phyloP scores from a whole-genome alignment of 2,888 invertebrate species.

The Deilephila elpenor region DNA sequence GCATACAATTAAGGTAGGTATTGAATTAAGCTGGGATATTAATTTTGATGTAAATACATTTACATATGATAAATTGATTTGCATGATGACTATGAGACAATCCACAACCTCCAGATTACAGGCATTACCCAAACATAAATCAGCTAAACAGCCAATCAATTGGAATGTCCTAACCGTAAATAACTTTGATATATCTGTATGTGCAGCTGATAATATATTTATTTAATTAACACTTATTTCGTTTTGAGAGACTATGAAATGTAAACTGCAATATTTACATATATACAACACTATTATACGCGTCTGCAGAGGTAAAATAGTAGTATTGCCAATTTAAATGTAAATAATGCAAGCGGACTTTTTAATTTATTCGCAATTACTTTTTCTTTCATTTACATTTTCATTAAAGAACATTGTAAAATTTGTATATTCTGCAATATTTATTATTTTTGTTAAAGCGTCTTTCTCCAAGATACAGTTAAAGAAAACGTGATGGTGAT shows the following conservation, averaged over 20 bases:
- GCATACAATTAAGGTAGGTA: background rate
- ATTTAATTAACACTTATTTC: background rate
- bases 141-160: background rate
- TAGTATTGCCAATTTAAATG: background rate
- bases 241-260: background rate
- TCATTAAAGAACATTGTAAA: slow-evolving; percentile 15
- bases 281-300: background rate
- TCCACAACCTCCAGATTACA: slow-evolving; percentile 6
- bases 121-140: slow-evolving; percentile 6
- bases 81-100: background rate
- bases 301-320: slow-evolving; percentile 13
- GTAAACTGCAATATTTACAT: background rate
- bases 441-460: background rate
- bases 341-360: slow-evolving; percentile 19
- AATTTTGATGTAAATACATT: background rate
- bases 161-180: background rate
- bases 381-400: slow-evolving; percentile 10
- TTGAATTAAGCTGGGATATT: background rate
- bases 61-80: slow-evolving; percentile 6
- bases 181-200: background rate
- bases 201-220: background rate
- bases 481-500: no score
- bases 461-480: no score
- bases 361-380: slow-evolving; percentile 2
- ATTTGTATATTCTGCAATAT: background rate